Evolutionary conservation across 1,140 invertebrate genomes (phyloP).

Genomic region (Leptinotarsa undecemlineata): DNA sequence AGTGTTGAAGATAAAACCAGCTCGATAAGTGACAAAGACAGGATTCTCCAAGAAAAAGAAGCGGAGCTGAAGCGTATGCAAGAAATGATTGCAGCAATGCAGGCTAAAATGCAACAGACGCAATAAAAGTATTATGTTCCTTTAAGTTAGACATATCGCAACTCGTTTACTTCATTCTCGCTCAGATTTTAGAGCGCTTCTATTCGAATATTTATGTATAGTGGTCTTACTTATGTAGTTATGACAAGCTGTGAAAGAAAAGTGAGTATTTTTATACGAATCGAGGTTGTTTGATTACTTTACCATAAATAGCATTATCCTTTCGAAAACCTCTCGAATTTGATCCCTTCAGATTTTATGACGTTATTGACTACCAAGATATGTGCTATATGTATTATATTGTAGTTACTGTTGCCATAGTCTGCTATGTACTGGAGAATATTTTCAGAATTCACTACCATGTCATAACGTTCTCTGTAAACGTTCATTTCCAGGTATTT

Average conservation of each 20-base stretch:
- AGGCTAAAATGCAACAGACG: constrained; percentile 83
- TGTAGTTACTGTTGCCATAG: constrained; percentile 5
- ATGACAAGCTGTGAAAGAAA: neutral
- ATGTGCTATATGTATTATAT: neutral
- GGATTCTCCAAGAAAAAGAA: constrained; percentile 86
- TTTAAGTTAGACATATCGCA: constrained; percentile 15
- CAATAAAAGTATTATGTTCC: constrained; percentile 43
- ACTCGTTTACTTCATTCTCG: constrained; percentile 4
- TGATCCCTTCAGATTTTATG: neutral
- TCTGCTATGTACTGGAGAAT: neutral
- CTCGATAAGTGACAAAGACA: constrained; percentile 72
- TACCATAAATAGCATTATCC: neutral
- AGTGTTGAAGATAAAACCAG: constrained; percentile 53
- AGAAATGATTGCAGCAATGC: constrained; percentile 93
- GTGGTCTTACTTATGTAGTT: neutral
- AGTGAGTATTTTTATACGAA: constrained; percentile 8
- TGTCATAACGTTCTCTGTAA: neutral
- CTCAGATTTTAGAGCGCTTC: neutral
- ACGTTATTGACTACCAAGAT: neutral
- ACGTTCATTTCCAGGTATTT: constrained; percentile 1
- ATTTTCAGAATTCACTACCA: neutral
- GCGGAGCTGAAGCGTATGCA: constrained; percentile 91
- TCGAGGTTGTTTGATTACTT: neutral
- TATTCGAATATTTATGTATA: neutral
- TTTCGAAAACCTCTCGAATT: too few species aligned